Percentiles rank a stretch among this genome's conserved stretches.
These are phyloP conservation scores for Lapara coniferarum DNA, from an alignment of 2,888 invertebrate species.

Conservation along the genomic window DNA sequence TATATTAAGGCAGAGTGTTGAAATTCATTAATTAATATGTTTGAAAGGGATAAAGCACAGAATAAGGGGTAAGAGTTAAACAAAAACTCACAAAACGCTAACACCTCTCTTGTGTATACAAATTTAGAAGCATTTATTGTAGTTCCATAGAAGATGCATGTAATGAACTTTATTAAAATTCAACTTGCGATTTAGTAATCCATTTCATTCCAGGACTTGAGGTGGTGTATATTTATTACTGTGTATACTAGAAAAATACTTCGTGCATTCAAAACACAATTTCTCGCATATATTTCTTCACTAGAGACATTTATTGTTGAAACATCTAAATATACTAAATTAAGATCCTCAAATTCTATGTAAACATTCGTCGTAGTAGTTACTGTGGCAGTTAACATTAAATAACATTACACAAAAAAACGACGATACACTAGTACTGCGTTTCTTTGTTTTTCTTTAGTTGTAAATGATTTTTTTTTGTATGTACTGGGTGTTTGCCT, in stretches of 20 bases:
- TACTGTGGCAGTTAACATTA: no score
- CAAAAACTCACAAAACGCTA: no score
- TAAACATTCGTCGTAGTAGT: neutral
- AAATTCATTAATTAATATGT: no score
- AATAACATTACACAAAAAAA: no score
- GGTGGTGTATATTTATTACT: neutral
- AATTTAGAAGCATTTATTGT: neutral
- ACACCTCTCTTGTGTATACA: neutral
- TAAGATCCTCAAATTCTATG: neutral
- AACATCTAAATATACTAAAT: neutral
- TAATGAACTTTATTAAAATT: neutral
- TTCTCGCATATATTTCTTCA: neutral
- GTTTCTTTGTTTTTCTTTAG: no score
- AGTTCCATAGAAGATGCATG: neutral
- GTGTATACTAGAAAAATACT: neutral
- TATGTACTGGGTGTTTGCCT: no score
- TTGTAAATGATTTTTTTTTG: no score
- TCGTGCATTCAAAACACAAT: neutral
- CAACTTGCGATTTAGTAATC: neutral
- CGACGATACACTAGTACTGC: no score
- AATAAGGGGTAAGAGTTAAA: no score
- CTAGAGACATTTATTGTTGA: neutral
- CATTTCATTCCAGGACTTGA: conserved; percentile 8
- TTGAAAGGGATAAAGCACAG: no score
- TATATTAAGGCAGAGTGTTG: no score